Evolutionary conservation across 2,797 vertebrate species (phyloP), one percentile per base, ranked within the genome.

Genomic region (Echeneis naucrates): DNA sequence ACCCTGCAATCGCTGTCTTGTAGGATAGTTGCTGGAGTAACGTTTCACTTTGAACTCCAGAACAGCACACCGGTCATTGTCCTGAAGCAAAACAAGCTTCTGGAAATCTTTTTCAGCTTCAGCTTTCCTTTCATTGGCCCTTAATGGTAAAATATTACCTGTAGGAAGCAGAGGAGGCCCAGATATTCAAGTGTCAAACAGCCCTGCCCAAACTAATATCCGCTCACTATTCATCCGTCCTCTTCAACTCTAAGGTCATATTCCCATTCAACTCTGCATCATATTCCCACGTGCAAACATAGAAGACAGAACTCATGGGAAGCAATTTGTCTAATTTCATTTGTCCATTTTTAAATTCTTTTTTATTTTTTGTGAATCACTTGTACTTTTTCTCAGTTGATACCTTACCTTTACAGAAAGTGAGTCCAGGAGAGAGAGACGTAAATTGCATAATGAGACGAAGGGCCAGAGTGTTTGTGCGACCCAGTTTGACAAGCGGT

Each of bases 371-470:
- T n/a, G 50, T 17, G 38, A 77, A 77, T 73, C 75, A 37, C 48
- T 55, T 10, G 12, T 47, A 72, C 52, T 62, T 84, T 77, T 77
- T 71, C 37, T 67, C 78, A 52, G 38, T 51, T 61, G 80, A 65
- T 62, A 80, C 75, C 72, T 82, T 81, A 86, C 75, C 72, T 88
- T 79, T 68, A 35, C 5, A 17, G 56, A 75, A 60, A 72, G 26
- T 24, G 44, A 60, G 40, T 6, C 19, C 32, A 68, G 57, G 17
- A 10, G 5, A 24, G 17, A 72, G 21, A 57, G 23, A 82, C 71
- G 72, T 89, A 83, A 92, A 93, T 92, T 81, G 90, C 88, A 92
- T 93, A 90, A 92, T 91, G 84, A 90, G 85, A 92, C 93, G 84
- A 93, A 91, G 84, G 80, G 81, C 78, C 65, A 56, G 78, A 71